A percentile compares a stretch with the other conserved stretches of the same genome.
Conservation (phyloP, 1,140 invertebrate genomes). For the Nasonia vitripennis region DNA sequence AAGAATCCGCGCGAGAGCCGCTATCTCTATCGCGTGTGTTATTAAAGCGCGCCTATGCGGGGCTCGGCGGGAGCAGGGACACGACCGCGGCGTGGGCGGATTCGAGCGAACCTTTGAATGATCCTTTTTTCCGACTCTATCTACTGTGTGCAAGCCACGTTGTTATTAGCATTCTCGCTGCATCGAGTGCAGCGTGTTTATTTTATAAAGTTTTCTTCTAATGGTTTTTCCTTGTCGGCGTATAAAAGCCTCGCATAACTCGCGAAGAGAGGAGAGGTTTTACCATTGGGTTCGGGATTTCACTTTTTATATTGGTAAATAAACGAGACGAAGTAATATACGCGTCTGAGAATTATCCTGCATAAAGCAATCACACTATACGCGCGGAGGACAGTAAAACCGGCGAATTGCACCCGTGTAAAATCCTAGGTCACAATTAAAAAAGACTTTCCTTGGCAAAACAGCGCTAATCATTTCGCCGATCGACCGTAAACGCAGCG, state of each 20-base stretch:
- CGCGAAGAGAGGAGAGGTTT: neutral
- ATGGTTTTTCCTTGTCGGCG: no score
- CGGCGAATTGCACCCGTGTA: no score
- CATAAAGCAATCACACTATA: no score
- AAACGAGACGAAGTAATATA: no score
- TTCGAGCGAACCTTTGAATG: slow-evolving; percentile 17
- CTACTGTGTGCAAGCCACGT: neutral
- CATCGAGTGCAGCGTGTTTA: neutral
- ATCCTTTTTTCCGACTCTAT: slow-evolving; percentile 13
- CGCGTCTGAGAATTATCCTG: no score
- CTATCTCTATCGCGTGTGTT: slow-evolving; percentile 2
- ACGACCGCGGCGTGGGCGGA: slow-evolving; percentile 22
- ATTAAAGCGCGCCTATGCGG: slow-evolving; percentile 11
- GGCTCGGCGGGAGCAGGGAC: slow-evolving; percentile 1
- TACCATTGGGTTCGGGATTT: neutral
- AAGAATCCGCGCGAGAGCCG: neutral
- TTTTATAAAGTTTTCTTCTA: neutral
- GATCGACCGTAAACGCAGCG: neutral
- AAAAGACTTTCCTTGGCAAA: no score
- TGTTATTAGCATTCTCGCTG: neutral
- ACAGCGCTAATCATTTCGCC: neutral
- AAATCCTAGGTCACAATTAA: no score
- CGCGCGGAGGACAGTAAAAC: no score
- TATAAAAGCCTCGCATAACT: neutral
- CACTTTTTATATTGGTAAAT: neutral